These are phyloP conservation scores for Eupsilia transversa DNA, from an alignment of 2,888 invertebrate species.

Conservation along the genomic window DNA sequence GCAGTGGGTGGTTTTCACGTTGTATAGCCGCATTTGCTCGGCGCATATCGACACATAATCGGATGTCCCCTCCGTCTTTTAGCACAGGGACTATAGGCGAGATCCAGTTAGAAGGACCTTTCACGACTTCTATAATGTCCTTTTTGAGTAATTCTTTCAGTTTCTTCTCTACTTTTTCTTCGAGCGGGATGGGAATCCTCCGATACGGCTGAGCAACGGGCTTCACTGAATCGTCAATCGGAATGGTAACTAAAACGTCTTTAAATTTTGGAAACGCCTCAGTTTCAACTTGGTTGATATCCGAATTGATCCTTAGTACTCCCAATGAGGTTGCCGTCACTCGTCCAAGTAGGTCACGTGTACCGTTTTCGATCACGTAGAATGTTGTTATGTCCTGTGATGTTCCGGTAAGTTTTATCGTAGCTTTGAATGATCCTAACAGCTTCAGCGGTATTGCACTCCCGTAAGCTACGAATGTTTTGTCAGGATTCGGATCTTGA, in stretches of 20 bases:
- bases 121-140: constrained; percentile 25
- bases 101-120: constrained; percentile 7
- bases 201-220: constrained; percentile 2
- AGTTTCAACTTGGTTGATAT: no score
- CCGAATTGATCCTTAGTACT: no score
- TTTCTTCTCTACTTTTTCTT: constrained; percentile 3
- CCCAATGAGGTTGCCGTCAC: no score
- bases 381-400: no score
- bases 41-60: constrained; percentile 57
- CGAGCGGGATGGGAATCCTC: neutral
- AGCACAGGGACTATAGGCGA: neutral
- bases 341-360: no score
- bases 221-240: neutral
- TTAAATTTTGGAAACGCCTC: no score
- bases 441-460: neutral
- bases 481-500: neutral
- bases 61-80: neutral
- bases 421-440: neutral
- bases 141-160: neutral
- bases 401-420: no score
- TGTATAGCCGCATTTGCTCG: constrained; percentile 67
- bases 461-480: constrained; percentile 5
- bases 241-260: no score
- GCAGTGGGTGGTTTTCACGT: constrained; percentile 66
- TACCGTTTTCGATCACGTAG: no score